phyloP scores from a whole-genome alignment of 2,888 invertebrate genomes.

The Seira musarum region DNA sequence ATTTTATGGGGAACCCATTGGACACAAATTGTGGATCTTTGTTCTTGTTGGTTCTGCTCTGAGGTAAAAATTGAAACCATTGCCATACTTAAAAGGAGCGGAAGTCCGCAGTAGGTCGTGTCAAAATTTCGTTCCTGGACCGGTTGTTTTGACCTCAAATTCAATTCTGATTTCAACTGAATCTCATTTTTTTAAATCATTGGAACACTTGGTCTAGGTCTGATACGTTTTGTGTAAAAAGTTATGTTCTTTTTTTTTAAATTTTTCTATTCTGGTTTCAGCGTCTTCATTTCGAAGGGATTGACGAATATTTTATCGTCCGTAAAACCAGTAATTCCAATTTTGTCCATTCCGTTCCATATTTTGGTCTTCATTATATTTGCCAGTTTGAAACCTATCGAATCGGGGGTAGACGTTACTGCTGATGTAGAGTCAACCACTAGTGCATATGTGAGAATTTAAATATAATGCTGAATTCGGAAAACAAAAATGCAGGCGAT shows the following conservation, averaged over 20 bases:
- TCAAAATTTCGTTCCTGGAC: too few relatives aligned
- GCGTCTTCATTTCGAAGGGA: constrained; percentile 72
- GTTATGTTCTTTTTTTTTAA: too few relatives aligned
- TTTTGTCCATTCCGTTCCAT: constrained; percentile 72
- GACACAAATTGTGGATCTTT: constrained; percentile 63
- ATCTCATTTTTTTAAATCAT: too few relatives aligned
- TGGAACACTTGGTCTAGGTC: too few relatives aligned
- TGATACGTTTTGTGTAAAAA: background rate
- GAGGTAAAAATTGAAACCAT: constrained; percentile 56
- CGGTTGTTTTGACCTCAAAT: too few relatives aligned
- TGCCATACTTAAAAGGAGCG: background rate
- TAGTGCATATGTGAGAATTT: too few relatives aligned
- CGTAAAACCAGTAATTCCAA: constrained; percentile 71
- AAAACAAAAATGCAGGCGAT: too few relatives aligned
- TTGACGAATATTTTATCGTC: constrained; percentile 71
- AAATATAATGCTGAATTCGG: too few relatives aligned
- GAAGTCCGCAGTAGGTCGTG: too few relatives aligned
- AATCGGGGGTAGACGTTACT: too few relatives aligned
- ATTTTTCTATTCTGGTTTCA: background rate
- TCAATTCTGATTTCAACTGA: too few relatives aligned
- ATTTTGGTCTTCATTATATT: constrained; percentile 72
- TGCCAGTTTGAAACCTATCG: constrained; percentile 70
- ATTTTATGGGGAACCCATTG: constrained; percentile 54
- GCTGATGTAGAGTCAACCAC: background rate
- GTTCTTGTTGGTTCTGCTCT: constrained; percentile 65